These are phyloP conservation scores for Temnothorax ravouxi DNA, from an alignment of 2,888 invertebrate genomes.

Conservation along the genomic window DNA sequence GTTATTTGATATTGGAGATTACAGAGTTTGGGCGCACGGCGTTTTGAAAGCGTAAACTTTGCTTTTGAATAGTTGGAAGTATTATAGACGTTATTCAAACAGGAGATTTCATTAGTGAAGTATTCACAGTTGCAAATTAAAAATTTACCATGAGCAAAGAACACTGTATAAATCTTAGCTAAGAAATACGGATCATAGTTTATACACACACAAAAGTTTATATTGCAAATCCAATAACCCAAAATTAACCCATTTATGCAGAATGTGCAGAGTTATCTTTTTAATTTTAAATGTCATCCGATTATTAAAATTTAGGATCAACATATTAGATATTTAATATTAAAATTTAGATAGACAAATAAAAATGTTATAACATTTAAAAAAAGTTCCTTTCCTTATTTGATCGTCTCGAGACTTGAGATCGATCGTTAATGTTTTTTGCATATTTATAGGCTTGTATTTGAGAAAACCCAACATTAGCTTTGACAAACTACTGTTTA, in stretches of 20 bases:
- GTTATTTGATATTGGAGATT: slow-evolving; percentile 49
- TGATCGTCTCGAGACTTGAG: neutral
- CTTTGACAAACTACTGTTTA: neutral
- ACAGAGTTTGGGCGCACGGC: slow-evolving; percentile 4
- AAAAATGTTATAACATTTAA: neutral
- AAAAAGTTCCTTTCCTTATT: neutral
- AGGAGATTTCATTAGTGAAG: slow-evolving; percentile 49
- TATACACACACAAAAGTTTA: slow-evolving; percentile 21
- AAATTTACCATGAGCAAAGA: slow-evolving; percentile 22
- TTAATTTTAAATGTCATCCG: neutral
- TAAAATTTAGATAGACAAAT: neutral
- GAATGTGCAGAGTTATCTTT: neutral
- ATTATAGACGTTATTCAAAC: slow-evolving; percentile 39
- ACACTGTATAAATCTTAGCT: slow-evolving; percentile 9
- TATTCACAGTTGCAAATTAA: slow-evolving; percentile 45
- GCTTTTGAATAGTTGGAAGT: slow-evolving; percentile 37
- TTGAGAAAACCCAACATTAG: neutral
- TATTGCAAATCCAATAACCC: neutral
- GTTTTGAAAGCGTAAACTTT: slow-evolving; percentile 49
- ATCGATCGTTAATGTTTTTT: neutral
- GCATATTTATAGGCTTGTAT: neutral
- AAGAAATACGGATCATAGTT: slow-evolving; percentile 21
- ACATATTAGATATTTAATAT: neutral
- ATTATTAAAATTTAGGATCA: neutral
- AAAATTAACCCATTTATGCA: neutral